Percentiles rank a stretch among this genome's conserved stretches.
phyloP scores from a whole-genome alignment of 2,888 invertebrate genomes.

The Epirrhoe tristata region DNA sequence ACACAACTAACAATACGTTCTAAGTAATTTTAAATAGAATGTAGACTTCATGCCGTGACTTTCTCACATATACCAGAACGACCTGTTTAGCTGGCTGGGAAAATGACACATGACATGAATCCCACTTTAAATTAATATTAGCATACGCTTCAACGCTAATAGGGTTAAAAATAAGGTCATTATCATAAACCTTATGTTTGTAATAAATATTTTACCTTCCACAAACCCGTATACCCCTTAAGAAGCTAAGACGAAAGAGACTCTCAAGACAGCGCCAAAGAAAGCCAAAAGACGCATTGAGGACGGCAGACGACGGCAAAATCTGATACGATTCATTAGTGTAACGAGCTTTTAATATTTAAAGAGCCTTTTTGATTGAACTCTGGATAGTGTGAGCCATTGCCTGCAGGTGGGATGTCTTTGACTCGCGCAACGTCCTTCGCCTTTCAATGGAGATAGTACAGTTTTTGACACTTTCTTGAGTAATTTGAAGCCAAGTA shows the following conservation, averaged over 20 bases:
- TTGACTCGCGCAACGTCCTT: slow-evolving; percentile 56
- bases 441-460: slow-evolving; percentile 55
- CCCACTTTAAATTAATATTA: too few species aligned
- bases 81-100: too few species aligned
- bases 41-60: too few species aligned
- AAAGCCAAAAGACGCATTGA: slow-evolving; percentile 72
- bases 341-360: slow-evolving; percentile 85
- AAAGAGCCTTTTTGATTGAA: slow-evolving; percentile 79
- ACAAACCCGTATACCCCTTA: slow-evolving; percentile 45
- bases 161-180: too few species aligned
- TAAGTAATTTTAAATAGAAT: too few species aligned
- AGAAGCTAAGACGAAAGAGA: slow-evolving; percentile 61
- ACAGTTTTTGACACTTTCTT: slow-evolving; percentile 62
- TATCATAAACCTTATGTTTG: slow-evolving; percentile 7
- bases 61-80: too few species aligned
- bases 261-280: slow-evolving; percentile 64
- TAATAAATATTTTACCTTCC: slow-evolving; percentile 31
- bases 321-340: slow-evolving; percentile 86
- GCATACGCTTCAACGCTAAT: too few species aligned
- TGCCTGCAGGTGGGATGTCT: slow-evolving; percentile 59
- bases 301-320: slow-evolving; percentile 67
- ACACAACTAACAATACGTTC: too few species aligned
- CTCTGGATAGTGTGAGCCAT: slow-evolving; percentile 72
- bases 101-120: too few species aligned
- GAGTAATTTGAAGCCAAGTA: slow-evolving; percentile 15